Base-by-base conservation (phyloP, 1,140 invertebrate species). In the Bombus superbus region DNA sequence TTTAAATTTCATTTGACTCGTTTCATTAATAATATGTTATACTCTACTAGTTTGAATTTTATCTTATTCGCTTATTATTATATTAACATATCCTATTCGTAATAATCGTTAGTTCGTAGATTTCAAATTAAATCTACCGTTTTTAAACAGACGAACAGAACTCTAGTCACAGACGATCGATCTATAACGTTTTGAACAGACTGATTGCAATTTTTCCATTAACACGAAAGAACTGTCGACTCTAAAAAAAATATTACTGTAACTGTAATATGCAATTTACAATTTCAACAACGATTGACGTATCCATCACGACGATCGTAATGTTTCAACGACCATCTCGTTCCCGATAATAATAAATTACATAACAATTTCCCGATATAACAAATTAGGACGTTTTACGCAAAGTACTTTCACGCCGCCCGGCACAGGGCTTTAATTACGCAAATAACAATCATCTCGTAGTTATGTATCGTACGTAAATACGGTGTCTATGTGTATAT, bases 391-490 rank as follows among this genome's bases (percentile, higher is more conserved):
- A 40, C 9, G 35, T 73, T 72, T 42, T 47, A 3, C 25, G 78
- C 15, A 59, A 40, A 44, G 5, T 40, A 15, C 44, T 35, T 35
- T 35, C n/a, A 18, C 15, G 8, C 10, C 0, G 13, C 22, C 9
- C 64, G 25, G 13, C 40, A n/a, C 40, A 15, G n/a, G 53, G 25
- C 25, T 68, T 47, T 38, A 79, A 80, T 69, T 47, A 38, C 25
- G 47, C 69, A 42, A 72, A 57, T 47, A 57, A 72, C 66, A 64
- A 47, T 64, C 32, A 35, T 82, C 72, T 53, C 13, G 44, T 28
- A 62, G 38, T 64, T 22, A 35, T 57, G n/a, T 83, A 42, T 57
- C 15, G 44, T 18, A 76, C 76, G 76, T 38, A 66, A 13, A 15
- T 28, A 25, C 38, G 18, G 18, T 53, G 47, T 53, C 47, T 22